Conservation (phyloP, 2,888 invertebrate genomes). For the Noctua janthina region DNA sequence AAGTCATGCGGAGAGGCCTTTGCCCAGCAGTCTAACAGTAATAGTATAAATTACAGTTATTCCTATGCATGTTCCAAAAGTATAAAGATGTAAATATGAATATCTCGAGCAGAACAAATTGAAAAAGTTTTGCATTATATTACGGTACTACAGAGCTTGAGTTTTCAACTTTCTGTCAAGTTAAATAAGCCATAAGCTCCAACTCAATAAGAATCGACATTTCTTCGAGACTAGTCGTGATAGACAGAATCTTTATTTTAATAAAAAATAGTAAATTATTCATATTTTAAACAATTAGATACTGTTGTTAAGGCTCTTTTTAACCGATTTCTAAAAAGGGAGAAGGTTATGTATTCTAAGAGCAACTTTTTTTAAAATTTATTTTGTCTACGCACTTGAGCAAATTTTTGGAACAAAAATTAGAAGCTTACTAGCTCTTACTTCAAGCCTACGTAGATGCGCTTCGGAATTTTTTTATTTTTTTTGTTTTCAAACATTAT, state of each 20-base stretch:
- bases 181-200: conserved; percentile 40
- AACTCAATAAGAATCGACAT: conserved; percentile 46
- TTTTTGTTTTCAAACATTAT: neutral
- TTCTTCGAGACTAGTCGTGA: conserved; percentile 17
- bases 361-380: no score
- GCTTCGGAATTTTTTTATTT: neutral
- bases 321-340: no score
- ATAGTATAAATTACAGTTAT: neutral
- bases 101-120: conserved; percentile 53
- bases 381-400: neutral
- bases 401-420: neutral
- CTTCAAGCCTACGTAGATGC: neutral
- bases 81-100: conserved; percentile 33
- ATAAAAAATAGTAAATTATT: no score
- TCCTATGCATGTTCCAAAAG: conserved; percentile 3
- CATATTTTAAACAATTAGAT: neutral
- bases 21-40: no score
- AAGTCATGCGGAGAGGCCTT: no score
- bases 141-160: conserved; percentile 39
- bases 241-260: neutral
- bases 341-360: no score
- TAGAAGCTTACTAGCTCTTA: neutral
- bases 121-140: conserved; percentile 62
- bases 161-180: conserved; percentile 53
- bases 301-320: neutral